Percentiles rank a stretch among this genome's conserved stretches.
Conservation (phyloP, 2,797 vertebrate species). For the Sandelia bainsii region DNA sequence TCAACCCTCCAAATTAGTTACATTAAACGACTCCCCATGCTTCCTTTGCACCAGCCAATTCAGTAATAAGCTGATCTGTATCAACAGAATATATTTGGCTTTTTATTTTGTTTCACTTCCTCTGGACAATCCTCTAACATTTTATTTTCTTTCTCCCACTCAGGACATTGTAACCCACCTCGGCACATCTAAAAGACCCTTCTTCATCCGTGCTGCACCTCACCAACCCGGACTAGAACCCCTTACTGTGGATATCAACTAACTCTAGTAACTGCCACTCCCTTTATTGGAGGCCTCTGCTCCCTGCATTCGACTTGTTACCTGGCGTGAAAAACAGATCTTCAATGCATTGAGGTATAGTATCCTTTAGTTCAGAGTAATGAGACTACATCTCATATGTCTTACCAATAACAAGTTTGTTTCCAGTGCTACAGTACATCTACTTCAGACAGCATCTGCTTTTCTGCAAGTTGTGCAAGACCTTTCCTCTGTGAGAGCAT, state of each 20-base stretch:
- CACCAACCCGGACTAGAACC: slow-evolving; percentile 9
- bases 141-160: slow-evolving; percentile 30
- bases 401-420: slow-evolving; percentile 17
- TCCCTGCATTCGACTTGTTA: neutral
- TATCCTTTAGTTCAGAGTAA: slow-evolving; percentile 52
- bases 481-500: slow-evolving; percentile 11
- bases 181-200: slow-evolving; percentile 60
- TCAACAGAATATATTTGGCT: slow-evolving; percentile 9
- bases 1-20: no score
- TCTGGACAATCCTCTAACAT: neutral
- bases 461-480: slow-evolving; percentile 23
- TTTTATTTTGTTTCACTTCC: slow-evolving; percentile 15
- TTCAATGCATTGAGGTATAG: neutral
- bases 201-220: slow-evolving; percentile 66
- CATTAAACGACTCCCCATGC: no score
- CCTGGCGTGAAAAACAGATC: slow-evolving; percentile 29
- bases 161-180: slow-evolving; percentile 48
- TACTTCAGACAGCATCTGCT: slow-evolving; percentile 8
- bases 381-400: neutral
- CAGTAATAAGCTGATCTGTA: neutral
- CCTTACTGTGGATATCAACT: slow-evolving; percentile 51
- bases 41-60: neutral
- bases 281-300: slow-evolving; percentile 42
- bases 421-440: slow-evolving; percentile 6
- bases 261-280: slow-evolving; percentile 70